Percentiles rank a stretch among this genome's conserved stretches.
Conservation (phyloP, 2,797 vertebrate species). For the Xenopus petersii region DNA sequence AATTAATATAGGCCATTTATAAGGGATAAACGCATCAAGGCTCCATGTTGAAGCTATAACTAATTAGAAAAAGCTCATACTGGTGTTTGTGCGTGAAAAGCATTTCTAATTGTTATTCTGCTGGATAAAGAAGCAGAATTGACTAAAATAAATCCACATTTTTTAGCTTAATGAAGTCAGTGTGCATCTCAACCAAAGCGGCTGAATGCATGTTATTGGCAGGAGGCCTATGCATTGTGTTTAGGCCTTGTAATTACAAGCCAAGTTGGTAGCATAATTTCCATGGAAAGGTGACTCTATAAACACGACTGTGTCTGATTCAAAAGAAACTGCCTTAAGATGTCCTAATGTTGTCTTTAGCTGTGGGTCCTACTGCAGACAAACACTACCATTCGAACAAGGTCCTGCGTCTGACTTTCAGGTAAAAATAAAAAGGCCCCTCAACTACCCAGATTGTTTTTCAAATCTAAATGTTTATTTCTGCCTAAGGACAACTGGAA, state of each 20-base stretch:
- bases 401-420: constrained; percentile 23
- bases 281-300: constrained; percentile 18
- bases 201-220: background rate
- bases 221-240: constrained; percentile 13
- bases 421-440: constrained; percentile 11
- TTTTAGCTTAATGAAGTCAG: constrained; percentile 17
- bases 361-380: constrained; percentile 8
- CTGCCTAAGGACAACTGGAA: constrained; percentile 37
- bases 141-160: background rate
- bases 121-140: background rate
- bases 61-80: background rate
- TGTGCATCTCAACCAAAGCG: constrained; percentile 9
- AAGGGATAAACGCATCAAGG: constrained; percentile 19
- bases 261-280: constrained; percentile 23
- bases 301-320: constrained; percentile 13
- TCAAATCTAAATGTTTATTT: constrained; percentile 38
- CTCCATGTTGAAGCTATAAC: background rate
- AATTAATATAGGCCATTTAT: background rate
- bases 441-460: constrained; percentile 36
- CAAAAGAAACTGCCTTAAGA: constrained; percentile 20
- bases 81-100: background rate
- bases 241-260: background rate
- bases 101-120: constrained; percentile 1
- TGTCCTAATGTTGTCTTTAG: constrained; percentile 4
- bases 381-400: constrained; percentile 1